Percentiles rank a stretch among this genome's conserved stretches.
These are phyloP conservation scores for Pachypanchax playfairii DNA, from an alignment of 2,113 vertebrate species.

Conservation along the genomic window DNA sequence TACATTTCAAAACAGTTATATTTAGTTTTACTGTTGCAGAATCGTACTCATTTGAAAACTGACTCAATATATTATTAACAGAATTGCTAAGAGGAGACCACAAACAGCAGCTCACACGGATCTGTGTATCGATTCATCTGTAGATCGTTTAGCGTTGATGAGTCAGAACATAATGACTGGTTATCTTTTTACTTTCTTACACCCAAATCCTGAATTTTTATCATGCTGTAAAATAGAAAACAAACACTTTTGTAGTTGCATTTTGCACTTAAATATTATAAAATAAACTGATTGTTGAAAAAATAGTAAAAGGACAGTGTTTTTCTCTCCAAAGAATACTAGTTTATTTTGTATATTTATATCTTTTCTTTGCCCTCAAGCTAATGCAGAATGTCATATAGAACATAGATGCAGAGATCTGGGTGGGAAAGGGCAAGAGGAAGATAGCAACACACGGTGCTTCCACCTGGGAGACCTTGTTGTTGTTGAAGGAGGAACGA, in stretches of 20 bases:
- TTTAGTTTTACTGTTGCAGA: slow-evolving; percentile 1
- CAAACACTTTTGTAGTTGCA: too few species aligned
- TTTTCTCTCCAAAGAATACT: too few species aligned
- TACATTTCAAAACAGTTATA: neutral
- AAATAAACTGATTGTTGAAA: too few species aligned
- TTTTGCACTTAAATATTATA: too few species aligned
- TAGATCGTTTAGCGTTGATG: neutral
- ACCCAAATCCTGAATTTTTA: too few species aligned
- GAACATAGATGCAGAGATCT: neutral
- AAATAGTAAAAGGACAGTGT: too few species aligned
- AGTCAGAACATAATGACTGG: neutral
- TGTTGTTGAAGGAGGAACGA: slow-evolving; percentile 64
- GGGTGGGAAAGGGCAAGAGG: slow-evolving; percentile 16
- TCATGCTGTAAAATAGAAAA: too few species aligned
- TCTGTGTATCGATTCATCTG: slow-evolving; percentile 5
- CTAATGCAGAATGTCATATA: neutral
- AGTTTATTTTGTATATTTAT: too few species aligned
- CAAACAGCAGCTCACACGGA: neutral
- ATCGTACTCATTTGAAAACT: neutral
- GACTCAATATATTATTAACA: neutral
- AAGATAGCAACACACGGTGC: slow-evolving; percentile 59
- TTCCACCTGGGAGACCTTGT: slow-evolving; percentile 77
- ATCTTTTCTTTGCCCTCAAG: too few species aligned
- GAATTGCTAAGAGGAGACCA: slow-evolving; percentile 1
- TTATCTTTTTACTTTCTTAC: neutral